Percentiles rank a stretch among this genome's conserved stretches.
phyloP scores from a whole-genome alignment of 64 coral and sea anemone genomes.

The Platygyra sinensis region DNA sequence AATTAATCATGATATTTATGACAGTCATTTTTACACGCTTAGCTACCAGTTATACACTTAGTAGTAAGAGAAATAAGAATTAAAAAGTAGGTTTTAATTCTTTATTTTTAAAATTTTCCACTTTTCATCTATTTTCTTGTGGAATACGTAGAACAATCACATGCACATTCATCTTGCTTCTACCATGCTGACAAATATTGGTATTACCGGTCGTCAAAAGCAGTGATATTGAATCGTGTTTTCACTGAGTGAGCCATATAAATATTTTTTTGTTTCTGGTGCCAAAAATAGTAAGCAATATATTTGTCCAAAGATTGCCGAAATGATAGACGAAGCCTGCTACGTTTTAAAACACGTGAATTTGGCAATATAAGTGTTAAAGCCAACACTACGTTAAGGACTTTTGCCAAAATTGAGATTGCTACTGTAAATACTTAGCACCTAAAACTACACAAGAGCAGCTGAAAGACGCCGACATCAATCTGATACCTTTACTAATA shows the following conservation, averaged over 20 bases:
- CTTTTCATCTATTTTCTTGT: neutral
- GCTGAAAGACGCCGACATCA: too few relatives aligned
- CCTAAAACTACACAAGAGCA: too few relatives aligned
- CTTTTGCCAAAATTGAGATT: neutral
- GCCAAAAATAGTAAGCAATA: neutral
- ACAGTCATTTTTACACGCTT: too few relatives aligned
- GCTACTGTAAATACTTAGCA: too few relatives aligned
- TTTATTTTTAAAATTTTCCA: too few relatives aligned
- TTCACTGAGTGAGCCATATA: neutral
- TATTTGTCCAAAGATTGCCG: neutral
- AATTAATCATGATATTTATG: too few relatives aligned
- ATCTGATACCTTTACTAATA: too few relatives aligned
- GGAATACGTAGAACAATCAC: neutral
- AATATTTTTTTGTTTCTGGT: neutral
- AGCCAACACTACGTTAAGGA: neutral
- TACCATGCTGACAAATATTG: neutral
- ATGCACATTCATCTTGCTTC: neutral
- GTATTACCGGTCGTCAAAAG: neutral
- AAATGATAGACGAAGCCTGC: neutral
- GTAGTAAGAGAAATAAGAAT: too few relatives aligned
- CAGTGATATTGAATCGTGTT: neutral
- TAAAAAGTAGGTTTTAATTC: too few relatives aligned
- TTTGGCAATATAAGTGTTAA: neutral
- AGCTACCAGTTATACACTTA: too few relatives aligned
- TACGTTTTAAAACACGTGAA: neutral